A percentile compares a stretch with the other conserved stretches of the same genome.
These are phyloP conservation scores for Tor tambroides DNA, from an alignment of 2,113 vertebrate species.

Conservation along the genomic window DNA sequence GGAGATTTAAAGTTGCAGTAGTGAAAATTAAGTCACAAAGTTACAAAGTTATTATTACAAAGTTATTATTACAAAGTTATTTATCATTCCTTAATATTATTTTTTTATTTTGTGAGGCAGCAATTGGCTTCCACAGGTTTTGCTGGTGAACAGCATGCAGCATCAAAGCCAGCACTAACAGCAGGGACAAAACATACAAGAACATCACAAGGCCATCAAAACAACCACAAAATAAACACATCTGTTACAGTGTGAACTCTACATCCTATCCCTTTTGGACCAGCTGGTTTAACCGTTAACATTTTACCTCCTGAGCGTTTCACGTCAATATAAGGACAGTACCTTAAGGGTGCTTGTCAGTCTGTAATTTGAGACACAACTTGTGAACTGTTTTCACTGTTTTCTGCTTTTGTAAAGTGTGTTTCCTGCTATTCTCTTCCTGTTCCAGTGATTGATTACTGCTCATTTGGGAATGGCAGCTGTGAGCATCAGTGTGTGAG, in stretches of 20 bases:
- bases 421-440: conserved; percentile 7
- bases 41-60: neutral
- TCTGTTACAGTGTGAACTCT: neutral
- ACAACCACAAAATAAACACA: neutral
- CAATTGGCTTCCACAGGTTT: neutral
- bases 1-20: neutral
- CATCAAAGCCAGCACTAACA: neutral
- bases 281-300: conserved; percentile 1
- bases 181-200: neutral
- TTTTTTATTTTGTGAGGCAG: neutral
- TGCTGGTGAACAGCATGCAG: neutral
- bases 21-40: neutral
- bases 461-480: conserved; percentile 39
- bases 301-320: neutral
- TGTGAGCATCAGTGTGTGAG: conserved; percentile 87
- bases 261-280: neutral
- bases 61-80: too few relatives aligned
- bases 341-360: neutral
- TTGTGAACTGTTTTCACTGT: neutral
- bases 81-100: too few relatives aligned
- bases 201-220: neutral
- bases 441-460: conserved; percentile 27
- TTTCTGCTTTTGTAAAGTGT: neutral
- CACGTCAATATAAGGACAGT: neutral
- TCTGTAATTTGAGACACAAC: neutral